Conservation (phyloP, 2,113 vertebrate genomes). For the Brienomyrus longianalis region DNA sequence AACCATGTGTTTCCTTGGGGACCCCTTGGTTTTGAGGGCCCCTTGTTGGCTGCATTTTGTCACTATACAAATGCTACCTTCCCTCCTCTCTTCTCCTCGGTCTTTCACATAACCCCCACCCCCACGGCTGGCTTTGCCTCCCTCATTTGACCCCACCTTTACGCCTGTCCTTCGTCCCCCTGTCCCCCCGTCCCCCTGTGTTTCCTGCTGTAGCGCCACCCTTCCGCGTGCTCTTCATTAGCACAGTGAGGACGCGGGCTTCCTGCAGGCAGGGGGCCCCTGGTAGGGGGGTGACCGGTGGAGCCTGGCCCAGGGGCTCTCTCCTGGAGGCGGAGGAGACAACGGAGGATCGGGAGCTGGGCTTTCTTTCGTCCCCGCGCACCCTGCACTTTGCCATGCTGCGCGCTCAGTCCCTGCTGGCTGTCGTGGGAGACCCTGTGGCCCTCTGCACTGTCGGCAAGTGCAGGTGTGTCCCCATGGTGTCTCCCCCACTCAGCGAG, state of each 20-base stretch:
- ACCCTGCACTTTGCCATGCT: slow-evolving; percentile 21
- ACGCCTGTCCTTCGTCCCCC: too few relatives aligned
- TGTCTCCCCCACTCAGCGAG: not conserved
- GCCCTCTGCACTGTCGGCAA: slow-evolving; percentile 28
- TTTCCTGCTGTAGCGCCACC: not conserved
- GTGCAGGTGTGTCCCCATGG: slow-evolving; percentile 17
- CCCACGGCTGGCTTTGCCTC: not conserved
- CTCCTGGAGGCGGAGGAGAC: slow-evolving; percentile 14
- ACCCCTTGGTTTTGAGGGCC: not conserved
- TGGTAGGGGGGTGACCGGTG: not conserved
- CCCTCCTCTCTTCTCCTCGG: not conserved
- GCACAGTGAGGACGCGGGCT: slow-evolving; percentile 24
- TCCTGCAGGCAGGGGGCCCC: not conserved
- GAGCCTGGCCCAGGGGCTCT: slow-evolving; percentile 2
- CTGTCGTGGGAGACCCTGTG: slow-evolving; percentile 26
- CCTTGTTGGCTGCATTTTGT: not conserved
- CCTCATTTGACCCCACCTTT: not conserved
- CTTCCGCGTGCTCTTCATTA: slow-evolving; percentile 25
- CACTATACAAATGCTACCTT: not conserved
- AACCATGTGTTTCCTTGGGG: not conserved
- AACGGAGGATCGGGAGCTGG: slow-evolving; percentile 17
- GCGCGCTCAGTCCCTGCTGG: slow-evolving; percentile 25
- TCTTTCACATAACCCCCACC: not conserved
- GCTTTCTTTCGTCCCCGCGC: slow-evolving; percentile 21
- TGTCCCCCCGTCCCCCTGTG: too few relatives aligned